These are phyloP conservation scores for Muscicapa comitata DNA, from an alignment of 2,797 vertebrate species.

Conservation along the genomic window DNA sequence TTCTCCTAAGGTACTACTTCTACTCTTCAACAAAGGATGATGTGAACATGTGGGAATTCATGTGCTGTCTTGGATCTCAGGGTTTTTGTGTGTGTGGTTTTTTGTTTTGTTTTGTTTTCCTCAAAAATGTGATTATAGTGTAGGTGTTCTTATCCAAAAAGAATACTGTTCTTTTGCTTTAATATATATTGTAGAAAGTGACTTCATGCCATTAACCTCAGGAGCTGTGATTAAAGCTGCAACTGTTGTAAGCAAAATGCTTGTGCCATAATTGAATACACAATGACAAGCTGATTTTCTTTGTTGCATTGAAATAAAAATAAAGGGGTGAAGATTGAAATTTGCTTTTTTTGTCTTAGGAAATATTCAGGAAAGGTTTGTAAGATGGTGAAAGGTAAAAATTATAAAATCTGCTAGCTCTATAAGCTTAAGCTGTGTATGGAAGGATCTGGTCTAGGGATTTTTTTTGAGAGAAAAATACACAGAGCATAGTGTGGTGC, in stretches of 20 bases:
- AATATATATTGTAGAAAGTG: not conserved
- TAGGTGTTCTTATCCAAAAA: not conserved
- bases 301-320: not conserved
- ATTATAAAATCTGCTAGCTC: not conserved
- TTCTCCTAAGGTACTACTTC: not conserved
- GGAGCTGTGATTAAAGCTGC: not conserved
- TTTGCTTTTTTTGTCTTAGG: not conserved
- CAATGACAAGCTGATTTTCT: not conserved
- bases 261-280: not conserved
- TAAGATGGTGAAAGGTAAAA: not conserved
- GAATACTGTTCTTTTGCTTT: not conserved
- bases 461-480: not conserved
- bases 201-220: not conserved
- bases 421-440: not conserved
- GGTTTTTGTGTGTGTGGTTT: no score
- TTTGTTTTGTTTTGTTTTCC: no score
- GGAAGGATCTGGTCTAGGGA: not conserved
- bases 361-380: not conserved
- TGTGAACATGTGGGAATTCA: not conserved
- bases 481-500: not conserved
- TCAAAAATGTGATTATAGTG: not conserved
- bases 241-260: not conserved
- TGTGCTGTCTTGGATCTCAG: not conserved
- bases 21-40: not conserved
- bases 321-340: not conserved